Evolutionary conservation across 2,113 vertebrate species (phyloP), one percentile per base, ranked within the genome.

Genomic region (Nicator chloris): DNA sequence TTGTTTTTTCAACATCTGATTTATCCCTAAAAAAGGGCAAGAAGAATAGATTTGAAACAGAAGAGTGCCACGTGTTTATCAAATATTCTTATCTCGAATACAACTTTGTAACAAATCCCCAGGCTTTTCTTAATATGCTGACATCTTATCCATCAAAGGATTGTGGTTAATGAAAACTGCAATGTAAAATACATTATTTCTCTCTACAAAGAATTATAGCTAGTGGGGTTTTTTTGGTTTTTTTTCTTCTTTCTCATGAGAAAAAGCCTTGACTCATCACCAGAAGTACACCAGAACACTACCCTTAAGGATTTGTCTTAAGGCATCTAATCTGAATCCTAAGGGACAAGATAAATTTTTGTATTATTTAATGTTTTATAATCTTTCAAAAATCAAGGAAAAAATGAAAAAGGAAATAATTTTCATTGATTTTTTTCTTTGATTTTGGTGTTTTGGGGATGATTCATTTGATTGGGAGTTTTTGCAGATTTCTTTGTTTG

Each of bases 381-480:
- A 8, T 23, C 26, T 82, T 79, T 68, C 23, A 86, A 53, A 16
- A 26, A n/a, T 6, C 4, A 72, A 56, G 8, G 0, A 23, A 11
- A 78, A 73, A 57, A 56, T n/a, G 2, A 21, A 44, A 28, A 64
- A 75, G 1, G 11, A 54, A 63, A 47, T 13, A 11, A 60, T 24
- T 66, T 49, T 30, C 9, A 27, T 15, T 9, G 15, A 10, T 0
- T 5, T 22, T 33, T 22, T 30, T n/a, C 1, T 28, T 63, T 47
- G 8, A 14, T 49, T 63, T 83, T 24, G 17, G 2, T 13, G 28
- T 27, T 33, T 20, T 4, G 4, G 3, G 1, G 13, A n/a, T 17
- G 7, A 27, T 42, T 42, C 0, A 12, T 47, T 69, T 89, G 12
- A n/a, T 31, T 31, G 9, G 14, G 2, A 5, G 0, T 3, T 45